Conservation (phyloP, 2,113 vertebrate species). For the Sylvicapra grimmia region DNA sequence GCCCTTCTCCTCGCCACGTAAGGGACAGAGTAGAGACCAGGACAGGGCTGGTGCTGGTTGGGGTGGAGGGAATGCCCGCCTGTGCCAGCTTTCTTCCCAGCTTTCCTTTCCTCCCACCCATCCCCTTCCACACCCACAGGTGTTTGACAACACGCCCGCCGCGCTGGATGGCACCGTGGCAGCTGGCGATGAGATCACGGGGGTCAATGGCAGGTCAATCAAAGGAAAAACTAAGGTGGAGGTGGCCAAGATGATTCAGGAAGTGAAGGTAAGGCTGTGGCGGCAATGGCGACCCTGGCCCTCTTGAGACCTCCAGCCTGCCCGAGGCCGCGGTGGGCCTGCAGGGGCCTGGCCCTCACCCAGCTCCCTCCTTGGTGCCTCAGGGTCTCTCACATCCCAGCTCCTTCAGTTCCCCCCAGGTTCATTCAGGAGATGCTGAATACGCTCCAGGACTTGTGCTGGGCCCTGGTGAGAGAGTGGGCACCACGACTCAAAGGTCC, state of each 20-base stretch:
- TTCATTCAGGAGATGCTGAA: not conserved
- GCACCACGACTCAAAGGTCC: not conserved
- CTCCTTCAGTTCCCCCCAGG: not conserved
- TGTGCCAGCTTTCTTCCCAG: accelerated
- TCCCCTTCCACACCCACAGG: conserved; percentile 74
- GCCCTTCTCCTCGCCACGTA: too few species aligned
- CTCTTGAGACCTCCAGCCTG: not conserved
- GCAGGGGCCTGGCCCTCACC: not conserved
- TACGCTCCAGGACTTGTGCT: not conserved
- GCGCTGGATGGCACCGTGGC: conserved; percentile 92
- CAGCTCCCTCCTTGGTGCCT: accelerated
- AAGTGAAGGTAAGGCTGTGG: conserved; percentile 88
- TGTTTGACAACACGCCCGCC: conserved; percentile 97
- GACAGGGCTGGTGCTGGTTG: accelerated
- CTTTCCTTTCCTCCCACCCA: not conserved
- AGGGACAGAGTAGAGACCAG: not conserved
- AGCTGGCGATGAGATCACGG: conserved; percentile 96
- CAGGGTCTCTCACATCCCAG: not conserved
- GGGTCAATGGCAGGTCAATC: conserved; percentile 94
- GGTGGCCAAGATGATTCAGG: conserved; percentile 99
- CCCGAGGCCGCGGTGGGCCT: not conserved
- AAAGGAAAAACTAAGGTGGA: conserved; percentile 99
- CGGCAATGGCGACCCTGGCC: not conserved
- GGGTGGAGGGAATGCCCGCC: not conserved
- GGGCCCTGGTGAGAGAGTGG: not conserved